Base-by-base conservation (phyloP, 2,113 vertebrate genomes). In the Zapornia atra region DNA sequence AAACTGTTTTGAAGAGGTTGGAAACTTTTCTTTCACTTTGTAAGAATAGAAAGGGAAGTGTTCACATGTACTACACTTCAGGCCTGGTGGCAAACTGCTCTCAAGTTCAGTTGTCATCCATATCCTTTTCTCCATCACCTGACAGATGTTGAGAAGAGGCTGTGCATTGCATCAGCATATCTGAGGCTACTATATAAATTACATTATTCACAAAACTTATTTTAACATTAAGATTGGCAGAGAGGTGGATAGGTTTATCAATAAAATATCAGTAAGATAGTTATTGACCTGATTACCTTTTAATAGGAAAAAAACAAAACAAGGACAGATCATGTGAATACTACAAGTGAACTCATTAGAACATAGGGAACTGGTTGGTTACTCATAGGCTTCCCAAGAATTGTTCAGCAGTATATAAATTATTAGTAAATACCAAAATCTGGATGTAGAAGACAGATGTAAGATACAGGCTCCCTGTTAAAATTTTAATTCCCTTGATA, bases 11-110 rank as follows among this genome's bases (percentile, higher is more conserved):
- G 28, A 92, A 90, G 68, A 92, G 50, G 46, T 88, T 90, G 92
- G 91, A 94, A 83, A 69, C 79, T 83, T 96, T 81, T 88, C 82
- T 36, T 87, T 36, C 21, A 46, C 71, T 86, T 63, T 91, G 73
- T 72, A 94, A 57, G 6, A 7, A 72, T 71, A 36, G 40, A 48
- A 72, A 88, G 86, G 78, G 93, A 60, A 14, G 59, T 83, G 94
- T 96, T 59, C 5, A 16, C 73, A 57, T 85, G 31, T 90, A 82
- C 68, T 94, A 21, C 54, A 28, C 65, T 82, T 97, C 77, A 88
- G 92, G 91, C 65, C 80, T 84, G 88, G 69, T 89, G 57, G 92
- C 83, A 95, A 60, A 68, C 59, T 88, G 34, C 24, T 92, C 40
- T 92, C 85, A 18, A 54, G 57, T 80, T 85, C 71, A 75, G 40